Conservation (phyloP, 2,797 vertebrate genomes). For the Microhierax caerulescens region DNA sequence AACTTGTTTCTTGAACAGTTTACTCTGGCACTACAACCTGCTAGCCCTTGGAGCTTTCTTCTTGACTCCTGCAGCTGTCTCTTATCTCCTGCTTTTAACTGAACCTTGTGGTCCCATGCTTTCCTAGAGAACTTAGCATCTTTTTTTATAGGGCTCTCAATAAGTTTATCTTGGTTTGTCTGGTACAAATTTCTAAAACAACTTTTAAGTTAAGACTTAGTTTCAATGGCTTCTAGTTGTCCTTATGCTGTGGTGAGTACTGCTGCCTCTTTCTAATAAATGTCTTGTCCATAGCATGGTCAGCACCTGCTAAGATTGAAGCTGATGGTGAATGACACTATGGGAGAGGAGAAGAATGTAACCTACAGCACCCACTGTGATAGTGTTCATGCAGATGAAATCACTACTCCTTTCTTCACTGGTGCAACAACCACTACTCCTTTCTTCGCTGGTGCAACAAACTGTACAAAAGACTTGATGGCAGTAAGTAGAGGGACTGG, state of each 20-base stretch:
- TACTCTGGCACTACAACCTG: not conserved
- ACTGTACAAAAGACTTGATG: conserved; percentile 69
- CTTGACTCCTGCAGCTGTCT: not conserved
- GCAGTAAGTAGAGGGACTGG: conserved; percentile 59
- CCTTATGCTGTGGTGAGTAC: rapidly evolving
- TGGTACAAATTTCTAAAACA: not conserved
- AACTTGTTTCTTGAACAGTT: not conserved
- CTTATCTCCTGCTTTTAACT: not conserved
- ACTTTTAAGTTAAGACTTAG: not conserved
- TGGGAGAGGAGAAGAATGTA: not conserved
- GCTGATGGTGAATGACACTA: conserved; percentile 5
- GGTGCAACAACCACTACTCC: not conserved
- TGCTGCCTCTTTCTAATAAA: not conserved
- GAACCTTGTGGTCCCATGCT: not conserved
- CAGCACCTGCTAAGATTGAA: conserved; percentile 37
- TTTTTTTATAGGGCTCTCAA: not conserved
- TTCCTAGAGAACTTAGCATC: rapidly evolving
- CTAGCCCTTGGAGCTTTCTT: not conserved
- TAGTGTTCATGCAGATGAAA: not conserved
- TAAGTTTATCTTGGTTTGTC: not conserved
- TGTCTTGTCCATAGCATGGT: conserved; percentile 3
- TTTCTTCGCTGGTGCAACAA: not conserved
- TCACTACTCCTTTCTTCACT: not conserved
- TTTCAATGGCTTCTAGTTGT: not conserved
- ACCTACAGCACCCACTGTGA: conserved; percentile 47